phyloP scores from a whole-genome alignment of 2,888 invertebrate genomes.

The Hirtodrosophila duncani region DNA sequence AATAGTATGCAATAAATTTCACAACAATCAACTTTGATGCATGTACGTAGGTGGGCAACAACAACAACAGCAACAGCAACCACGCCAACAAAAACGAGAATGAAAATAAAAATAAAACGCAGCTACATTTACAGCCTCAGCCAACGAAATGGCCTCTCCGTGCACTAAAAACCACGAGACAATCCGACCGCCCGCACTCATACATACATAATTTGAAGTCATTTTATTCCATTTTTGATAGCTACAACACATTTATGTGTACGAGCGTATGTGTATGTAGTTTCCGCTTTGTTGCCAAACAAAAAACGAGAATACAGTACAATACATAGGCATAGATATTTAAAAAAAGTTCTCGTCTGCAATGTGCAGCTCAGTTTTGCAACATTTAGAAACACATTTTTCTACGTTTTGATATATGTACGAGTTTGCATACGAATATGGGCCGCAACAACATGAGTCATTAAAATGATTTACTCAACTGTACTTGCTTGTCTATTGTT shows the following conservation, averaged over 20 bases:
- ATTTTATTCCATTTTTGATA: conserved; percentile 1
- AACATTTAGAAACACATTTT: conserved; percentile 46
- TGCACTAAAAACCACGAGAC: conserved; percentile 41
- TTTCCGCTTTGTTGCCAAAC: conserved; percentile 14
- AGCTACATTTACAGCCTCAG: not conserved
- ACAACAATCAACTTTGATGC: conserved; percentile 73
- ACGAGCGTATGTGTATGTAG: conserved; percentile 15
- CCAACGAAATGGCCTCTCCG: conserved; percentile 34
- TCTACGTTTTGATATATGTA: conserved; percentile 31
- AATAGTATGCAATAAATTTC: conserved; percentile 74
- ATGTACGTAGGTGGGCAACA: conserved; percentile 56
- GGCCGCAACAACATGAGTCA: conserved; percentile 44
- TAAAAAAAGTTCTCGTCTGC: conserved; percentile 31
- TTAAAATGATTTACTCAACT: conserved; percentile 66
- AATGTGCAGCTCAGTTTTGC: too few species aligned
- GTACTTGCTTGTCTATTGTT: conserved; percentile 30
- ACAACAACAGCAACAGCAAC: conserved; percentile 7
- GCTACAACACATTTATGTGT: conserved; percentile 11
- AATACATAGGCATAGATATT: conserved; percentile 26
- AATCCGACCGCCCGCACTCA: conserved; percentile 30
- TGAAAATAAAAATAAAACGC: conserved; percentile 13
- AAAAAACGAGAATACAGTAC: conserved; percentile 9
- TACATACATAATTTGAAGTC: conserved; percentile 61
- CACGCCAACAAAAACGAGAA: conserved; percentile 13
- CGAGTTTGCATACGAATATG: too few species aligned